Evolutionary conservation across 2,888 invertebrate species (phyloP), one percentile per base, ranked within the genome.

Genomic region (Notodonta ziczac): DNA sequence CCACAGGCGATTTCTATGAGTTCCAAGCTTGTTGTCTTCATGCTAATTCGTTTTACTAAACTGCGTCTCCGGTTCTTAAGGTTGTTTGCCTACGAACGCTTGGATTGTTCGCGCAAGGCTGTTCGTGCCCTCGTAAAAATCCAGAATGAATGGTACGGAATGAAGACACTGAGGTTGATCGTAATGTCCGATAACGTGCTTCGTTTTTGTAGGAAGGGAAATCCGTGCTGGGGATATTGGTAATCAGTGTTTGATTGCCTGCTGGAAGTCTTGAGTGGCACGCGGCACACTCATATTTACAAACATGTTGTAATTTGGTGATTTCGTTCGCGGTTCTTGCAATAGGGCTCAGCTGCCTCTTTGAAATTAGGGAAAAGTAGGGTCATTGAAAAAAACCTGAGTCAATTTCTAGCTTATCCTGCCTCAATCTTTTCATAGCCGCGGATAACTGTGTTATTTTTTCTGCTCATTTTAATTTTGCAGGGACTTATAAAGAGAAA

Each of bases 41-140:
- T 83, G 82, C 81, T 82, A 85, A 84, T 85, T 74, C 74, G 76
- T 73, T 80, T 70, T 75, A 82, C 78, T 67, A 77, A 80, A 81
- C 74, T 77, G 75, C 70, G 77, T 75, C 80, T 81, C 80, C 77
- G 77, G 74, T 79, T 80, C 76, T 79, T 72, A 72, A 80, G 74
- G 78, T 77, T 80, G 82, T 81, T 79, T 77, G 78, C 70, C 73
- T 77, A 78, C 77, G 72, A 77, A 74, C 72, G 70, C 66, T 72
- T 69, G 67, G 63, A 70, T 77, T 74, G 71, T 78, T 74, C 69
- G 60, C 61, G 62, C 69, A 69, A 74, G 62, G 68, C 69, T 68
- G 66, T 62, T 69, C 55, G 65, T 65, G 69, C 59, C 69, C 72
- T 77, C 78, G 73, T 77, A 68, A 75, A 74, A 72, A 69, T 74